phyloP scores from a whole-genome alignment of 1,140 invertebrate species.

The Platorchestia sp. region DNA sequence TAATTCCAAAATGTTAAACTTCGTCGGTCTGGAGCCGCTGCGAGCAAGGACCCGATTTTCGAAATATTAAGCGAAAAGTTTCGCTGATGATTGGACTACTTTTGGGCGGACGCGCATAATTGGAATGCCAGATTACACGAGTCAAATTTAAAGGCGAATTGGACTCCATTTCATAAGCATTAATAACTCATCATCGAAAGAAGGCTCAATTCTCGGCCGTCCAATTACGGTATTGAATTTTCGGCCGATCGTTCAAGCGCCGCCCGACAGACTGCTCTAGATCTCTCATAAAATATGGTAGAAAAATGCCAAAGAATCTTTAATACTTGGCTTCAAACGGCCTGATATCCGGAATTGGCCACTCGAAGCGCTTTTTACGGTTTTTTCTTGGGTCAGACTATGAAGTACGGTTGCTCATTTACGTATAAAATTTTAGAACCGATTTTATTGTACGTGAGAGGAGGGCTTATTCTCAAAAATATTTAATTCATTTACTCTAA shows the following conservation, averaged over 20 bases:
- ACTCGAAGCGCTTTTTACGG: neutral
- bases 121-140: conserved; percentile 6
- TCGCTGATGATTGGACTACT: neutral
- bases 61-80: neutral
- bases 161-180: neutral
- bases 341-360: neutral
- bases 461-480: no score
- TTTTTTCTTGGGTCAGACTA: no score
- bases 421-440: no score
- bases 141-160: neutral
- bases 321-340: neutral
- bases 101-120: neutral
- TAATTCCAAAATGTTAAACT: neutral
- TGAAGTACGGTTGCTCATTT: no score
- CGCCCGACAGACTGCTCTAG: neutral
- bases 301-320: neutral
- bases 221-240: conserved; percentile 1
- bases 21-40: neutral
- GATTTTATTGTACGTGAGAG: no score
- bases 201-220: neutral
- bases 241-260: neutral
- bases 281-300: neutral
- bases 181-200: neutral
- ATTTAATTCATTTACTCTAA: no score
- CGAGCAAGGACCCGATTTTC: neutral